Conservation (phyloP, 2,113 vertebrate species). For the Epinephelus cyanopodus region DNA sequence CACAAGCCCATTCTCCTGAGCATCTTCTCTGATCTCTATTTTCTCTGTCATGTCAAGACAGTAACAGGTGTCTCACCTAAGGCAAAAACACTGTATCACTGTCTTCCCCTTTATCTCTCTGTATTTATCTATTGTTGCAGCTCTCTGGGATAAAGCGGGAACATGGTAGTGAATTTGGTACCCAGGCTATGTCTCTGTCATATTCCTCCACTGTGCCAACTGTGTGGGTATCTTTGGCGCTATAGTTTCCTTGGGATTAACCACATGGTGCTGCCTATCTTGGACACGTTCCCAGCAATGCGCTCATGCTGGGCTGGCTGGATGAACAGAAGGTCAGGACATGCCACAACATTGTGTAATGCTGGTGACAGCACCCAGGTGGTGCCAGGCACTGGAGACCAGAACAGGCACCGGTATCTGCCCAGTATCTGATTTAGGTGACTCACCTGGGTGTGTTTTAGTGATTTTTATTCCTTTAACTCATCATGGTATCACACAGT, state of each 20-base stretch:
- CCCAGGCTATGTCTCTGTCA: constrained; percentile 19
- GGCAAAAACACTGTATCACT: constrained; percentile 71
- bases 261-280: constrained; percentile 52
- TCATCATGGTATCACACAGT: constrained; percentile 25
- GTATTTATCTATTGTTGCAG: constrained; percentile 57
- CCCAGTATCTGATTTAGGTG: constrained; percentile 25
- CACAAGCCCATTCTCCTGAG: constrained; percentile 71
- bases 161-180: constrained; percentile 33
- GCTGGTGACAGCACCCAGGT: constrained; percentile 35
- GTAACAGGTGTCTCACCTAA: constrained; percentile 80
- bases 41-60: constrained; percentile 71
- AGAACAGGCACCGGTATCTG: constrained; percentile 7
- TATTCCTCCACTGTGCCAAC: constrained; percentile 24
- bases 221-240: constrained; percentile 54
- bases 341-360: constrained; percentile 62
- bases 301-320: constrained; percentile 52
- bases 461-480: constrained; percentile 16
- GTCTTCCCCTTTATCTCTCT: constrained; percentile 60
- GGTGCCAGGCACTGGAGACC: constrained; percentile 29
- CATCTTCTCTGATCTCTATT: constrained; percentile 68
- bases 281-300: constrained; percentile 48
- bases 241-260: constrained; percentile 69
- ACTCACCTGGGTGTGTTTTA: constrained; percentile 14
- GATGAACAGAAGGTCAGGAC: constrained; percentile 77
- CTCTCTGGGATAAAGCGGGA: constrained; percentile 40